phyloP scores from a whole-genome alignment of 1,140 invertebrate species.

The Mactra quadrangularis region DNA sequence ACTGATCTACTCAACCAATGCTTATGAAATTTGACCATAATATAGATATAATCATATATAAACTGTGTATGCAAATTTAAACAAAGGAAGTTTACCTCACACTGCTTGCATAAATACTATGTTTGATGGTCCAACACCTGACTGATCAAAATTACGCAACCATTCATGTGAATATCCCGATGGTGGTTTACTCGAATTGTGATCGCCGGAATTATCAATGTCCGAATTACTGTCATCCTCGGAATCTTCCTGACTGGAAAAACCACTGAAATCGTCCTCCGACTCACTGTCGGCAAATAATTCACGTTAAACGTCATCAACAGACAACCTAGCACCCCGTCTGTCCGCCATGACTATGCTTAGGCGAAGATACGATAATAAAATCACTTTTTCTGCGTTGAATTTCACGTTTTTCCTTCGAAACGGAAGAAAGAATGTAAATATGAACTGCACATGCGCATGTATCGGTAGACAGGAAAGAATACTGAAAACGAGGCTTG shows the following conservation, averaged over 20 bases:
- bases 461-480: too few species aligned
- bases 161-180: background rate
- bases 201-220: background rate
- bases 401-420: background rate
- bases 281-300: background rate
- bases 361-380: background rate
- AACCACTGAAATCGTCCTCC: background rate
- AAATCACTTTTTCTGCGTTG: background rate
- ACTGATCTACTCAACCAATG: too few species aligned
- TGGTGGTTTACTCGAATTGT: background rate
- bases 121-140: conserved; percentile 8
- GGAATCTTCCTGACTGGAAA: background rate
- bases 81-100: too few species aligned
- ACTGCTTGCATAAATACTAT: background rate
- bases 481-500: background rate
- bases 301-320: too few species aligned
- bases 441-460: background rate
- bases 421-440: background rate
- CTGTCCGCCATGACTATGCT: background rate
- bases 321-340: too few species aligned
- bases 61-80: too few species aligned
- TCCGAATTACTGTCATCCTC: background rate
- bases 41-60: too few species aligned
- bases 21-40: too few species aligned
- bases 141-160: background rate